Evolutionary conservation across 2,888 invertebrate species (phyloP), one percentile per base, ranked within the genome.

Genomic region (Rhagophthalmus giganteus): DNA sequence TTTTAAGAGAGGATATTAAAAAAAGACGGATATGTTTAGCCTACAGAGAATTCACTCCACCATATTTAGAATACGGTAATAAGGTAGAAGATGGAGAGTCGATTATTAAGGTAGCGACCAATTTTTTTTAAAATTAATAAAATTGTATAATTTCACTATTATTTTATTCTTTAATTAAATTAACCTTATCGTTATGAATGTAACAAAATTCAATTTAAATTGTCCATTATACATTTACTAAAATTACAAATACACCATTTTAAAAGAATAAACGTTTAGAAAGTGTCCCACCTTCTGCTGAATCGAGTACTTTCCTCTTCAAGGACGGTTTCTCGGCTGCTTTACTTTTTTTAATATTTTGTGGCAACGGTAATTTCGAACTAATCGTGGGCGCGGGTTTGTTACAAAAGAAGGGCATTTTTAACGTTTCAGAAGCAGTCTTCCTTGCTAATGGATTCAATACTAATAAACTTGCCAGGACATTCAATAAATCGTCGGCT

Each of bases 321-420:
- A 89, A 77, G 34, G 85, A 85, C 6, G 86, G 85, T 61, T 82
- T 84, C 55, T 86, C 84, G 1, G 74, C 65, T 58, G 86, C 84
- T 35, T 80, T 75, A 15, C 35, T 12, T 69, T 80, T 82, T 57
- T 77, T 76, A 42, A 89, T 76, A 62, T 77, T 81, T 10, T 83
- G 79, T 1, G 92, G 91, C 67, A 89, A 78, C 1, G 96, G 96
- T 41, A 96, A 74, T 69, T 88, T 88, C n/a, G 82, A 75, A 1
- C 92, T 92, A 4, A 88, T 77, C 0, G 94, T 87, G 0, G 96
- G 94, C 3, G 89, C 84, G 2, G 96, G 97, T 71, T 90, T 90
- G 69, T 90, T 94, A 61, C 87, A 84, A 71, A 97, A 97, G 70
- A 93, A 97, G 0, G 88, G 78, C 90, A 94, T 90, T 68, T 89